Evolutionary conservation across 2,113 vertebrate genomes (phyloP), one percentile per base, ranked within the genome.

Genomic region (Mormoops blainvillei): DNA sequence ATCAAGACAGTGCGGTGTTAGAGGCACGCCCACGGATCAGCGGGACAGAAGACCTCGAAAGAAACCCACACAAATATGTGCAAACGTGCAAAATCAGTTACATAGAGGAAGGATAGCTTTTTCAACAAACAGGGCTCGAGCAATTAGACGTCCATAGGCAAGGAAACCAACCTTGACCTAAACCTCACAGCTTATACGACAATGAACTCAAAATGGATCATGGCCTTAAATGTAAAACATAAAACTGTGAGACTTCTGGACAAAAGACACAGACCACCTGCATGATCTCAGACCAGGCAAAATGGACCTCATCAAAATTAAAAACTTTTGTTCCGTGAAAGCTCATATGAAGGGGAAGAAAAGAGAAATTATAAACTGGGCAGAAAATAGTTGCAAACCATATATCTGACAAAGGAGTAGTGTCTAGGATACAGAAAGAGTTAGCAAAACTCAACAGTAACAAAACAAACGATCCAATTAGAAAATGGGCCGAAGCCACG

Each of bases 71-170:
- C 52, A 71, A 20, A 41, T n/a, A 28, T 7, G 12, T 48, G 48
- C 38, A 14, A 68, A 86, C 22, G 28, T 5, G 11, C 1, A 52
- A 28, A 50, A 38, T 56, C 61, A 58, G 28, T 58, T 38, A 67
- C 31, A 45, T 33, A 14, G 56, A 84, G n/a, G 52, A 41, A 83
- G 67, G 16, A 48, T 9, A 50, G 56, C 48, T 63, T 76, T 52
- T 65, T 74, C 24, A 9, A 67, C 12, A 45, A 76, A 31, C 22
- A 5, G 28, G 38, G 38, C 38, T 11, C 4, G 26, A 71, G n/a
- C 74, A 70, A 33, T 0, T 52, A 22, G 16, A 58, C 0, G 0
- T 22, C n/a, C 16, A 6, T 0, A 65, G 54, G 56, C 54, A 56
- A 89, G 50, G 24, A 56, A 67, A 77, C 14, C 24, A 56, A 24